Percentiles rank a stretch among this genome's conserved stretches.
phyloP scores from a whole-genome alignment of 2,888 invertebrate genomes.

The Odontocolon sp. region DNA sequence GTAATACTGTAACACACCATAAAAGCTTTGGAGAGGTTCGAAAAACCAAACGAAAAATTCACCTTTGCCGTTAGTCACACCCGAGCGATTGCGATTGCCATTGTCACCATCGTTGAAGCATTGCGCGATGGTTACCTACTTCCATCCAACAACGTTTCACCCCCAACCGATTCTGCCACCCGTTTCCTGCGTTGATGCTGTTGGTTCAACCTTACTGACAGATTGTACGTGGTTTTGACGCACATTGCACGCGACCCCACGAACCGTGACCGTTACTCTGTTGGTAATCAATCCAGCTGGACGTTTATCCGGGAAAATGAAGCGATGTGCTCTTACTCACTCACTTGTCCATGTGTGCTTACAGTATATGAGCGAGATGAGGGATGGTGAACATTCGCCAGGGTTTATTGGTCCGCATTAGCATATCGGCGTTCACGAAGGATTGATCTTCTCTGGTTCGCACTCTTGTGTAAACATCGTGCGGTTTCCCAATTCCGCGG shows the following conservation, averaged over 20 bases:
- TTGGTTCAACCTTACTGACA: constrained; percentile 52
- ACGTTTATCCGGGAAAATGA: constrained; percentile 70
- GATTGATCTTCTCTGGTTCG: constrained; percentile 2
- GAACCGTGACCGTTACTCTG: constrained; percentile 54
- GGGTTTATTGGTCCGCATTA: constrained; percentile 55
- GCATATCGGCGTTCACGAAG: constrained; percentile 46
- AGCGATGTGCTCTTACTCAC: constrained; percentile 58
- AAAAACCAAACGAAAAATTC: no score
- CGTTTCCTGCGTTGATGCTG: constrained; percentile 29
- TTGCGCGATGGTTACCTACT: constrained; percentile 49
- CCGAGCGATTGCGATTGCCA: constrained; percentile 37
- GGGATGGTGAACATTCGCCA: constrained; percentile 27
- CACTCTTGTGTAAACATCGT: constrained; percentile 25
- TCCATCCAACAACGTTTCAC: constrained; percentile 42
- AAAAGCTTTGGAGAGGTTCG: no score
- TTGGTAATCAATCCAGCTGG: constrained; percentile 62
- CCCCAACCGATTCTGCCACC: constrained; percentile 29
- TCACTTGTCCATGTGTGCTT: not conserved
- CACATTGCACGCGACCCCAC: constrained; percentile 44
- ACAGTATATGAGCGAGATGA: constrained; percentile 9
- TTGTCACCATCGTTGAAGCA: constrained; percentile 49
- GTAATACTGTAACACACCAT: no score
- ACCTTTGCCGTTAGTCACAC: no score
- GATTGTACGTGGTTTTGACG: constrained; percentile 55
- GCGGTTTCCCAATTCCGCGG: constrained; percentile 34